Evolutionary conservation across 2,113 vertebrate genomes (phyloP).

Genomic region (Caretta caretta): DNA sequence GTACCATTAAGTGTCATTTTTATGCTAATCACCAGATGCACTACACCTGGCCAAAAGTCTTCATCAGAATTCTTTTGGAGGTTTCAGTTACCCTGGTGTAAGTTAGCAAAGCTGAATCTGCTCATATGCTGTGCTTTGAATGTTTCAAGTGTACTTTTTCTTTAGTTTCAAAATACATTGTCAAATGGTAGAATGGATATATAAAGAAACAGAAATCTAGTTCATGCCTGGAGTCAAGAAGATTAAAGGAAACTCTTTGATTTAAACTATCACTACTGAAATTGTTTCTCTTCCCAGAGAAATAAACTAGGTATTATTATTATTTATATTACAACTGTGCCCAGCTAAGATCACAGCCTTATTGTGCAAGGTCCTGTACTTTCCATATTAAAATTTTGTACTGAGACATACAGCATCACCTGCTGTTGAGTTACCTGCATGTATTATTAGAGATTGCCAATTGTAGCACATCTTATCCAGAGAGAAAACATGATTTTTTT

Average conservation of each 20-base stretch:
- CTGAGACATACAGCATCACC: neutral
- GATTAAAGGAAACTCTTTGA: constrained; percentile 59
- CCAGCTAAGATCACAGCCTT: constrained; percentile 27
- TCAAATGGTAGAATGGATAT: constrained; percentile 52
- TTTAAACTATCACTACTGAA: constrained; percentile 52
- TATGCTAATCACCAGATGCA: neutral
- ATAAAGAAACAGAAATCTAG: constrained; percentile 49
- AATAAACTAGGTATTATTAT: constrained; percentile 45
- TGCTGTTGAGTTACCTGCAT: neutral
- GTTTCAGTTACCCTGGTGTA: neutral
- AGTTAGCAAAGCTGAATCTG: neutral
- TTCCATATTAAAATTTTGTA: constrained; percentile 7
- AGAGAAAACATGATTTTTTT: constrained; percentile 40
- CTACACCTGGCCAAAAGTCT: neutral
- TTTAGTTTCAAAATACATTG: constrained; percentile 46
- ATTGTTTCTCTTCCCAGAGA: constrained; percentile 51
- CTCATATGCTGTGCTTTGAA: neutral
- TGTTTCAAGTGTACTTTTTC: constrained; percentile 34
- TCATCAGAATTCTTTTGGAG: neutral
- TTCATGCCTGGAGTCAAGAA: constrained; percentile 32
- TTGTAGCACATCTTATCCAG: constrained; percentile 20
- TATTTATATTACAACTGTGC: constrained; percentile 37
- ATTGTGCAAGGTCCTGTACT: constrained; percentile 10
- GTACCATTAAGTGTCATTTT: neutral
- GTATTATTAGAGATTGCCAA: constrained; percentile 12